Percentiles rank a stretch among this genome's conserved stretches.
Conservation (phyloP, 2,888 invertebrate species). For the Lathronympha strigana region DNA sequence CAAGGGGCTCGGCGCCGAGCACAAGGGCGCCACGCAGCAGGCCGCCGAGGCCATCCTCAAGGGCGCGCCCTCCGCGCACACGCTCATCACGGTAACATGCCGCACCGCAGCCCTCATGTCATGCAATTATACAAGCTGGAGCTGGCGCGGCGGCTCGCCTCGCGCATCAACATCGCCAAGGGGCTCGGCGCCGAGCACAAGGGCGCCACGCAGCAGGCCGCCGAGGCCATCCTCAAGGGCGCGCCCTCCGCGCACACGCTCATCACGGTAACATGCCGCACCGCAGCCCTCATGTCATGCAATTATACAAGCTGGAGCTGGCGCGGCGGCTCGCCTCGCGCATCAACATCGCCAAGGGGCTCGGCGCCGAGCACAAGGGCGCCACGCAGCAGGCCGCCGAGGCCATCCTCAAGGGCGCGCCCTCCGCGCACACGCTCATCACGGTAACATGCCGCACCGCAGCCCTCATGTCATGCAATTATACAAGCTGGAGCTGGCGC, state of each 20-base stretch:
- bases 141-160: slow-evolving; percentile 86
- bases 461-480: too few species aligned
- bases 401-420: slow-evolving; percentile 93
- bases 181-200: slow-evolving; percentile 95
- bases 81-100: slow-evolving; percentile 55
- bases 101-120: slow-evolving; percentile 69
- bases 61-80: slow-evolving; percentile 89
- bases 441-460: too few species aligned
- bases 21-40: slow-evolving; percentile 95
- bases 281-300: too few species aligned
- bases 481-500: too few species aligned
- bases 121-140: slow-evolving; percentile 74
- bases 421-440: slow-evolving; percentile 86
- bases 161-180: slow-evolving; percentile 89
- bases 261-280: slow-evolving; percentile 67
- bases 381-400: slow-evolving; percentile 96
- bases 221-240: slow-evolving; percentile 96
- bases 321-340: slow-evolving; percentile 93
- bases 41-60: slow-evolving; percentile 97
- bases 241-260: slow-evolving; percentile 83
- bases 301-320: slow-evolving; percentile 90
- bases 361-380: slow-evolving; percentile 94
- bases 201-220: slow-evolving; percentile 91
- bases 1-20: slow-evolving; percentile 93
- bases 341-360: slow-evolving; percentile 94